These are phyloP conservation scores for Ellobium chinense DNA, from an alignment of 2,888 invertebrate genomes.

Conservation along the genomic window DNA sequence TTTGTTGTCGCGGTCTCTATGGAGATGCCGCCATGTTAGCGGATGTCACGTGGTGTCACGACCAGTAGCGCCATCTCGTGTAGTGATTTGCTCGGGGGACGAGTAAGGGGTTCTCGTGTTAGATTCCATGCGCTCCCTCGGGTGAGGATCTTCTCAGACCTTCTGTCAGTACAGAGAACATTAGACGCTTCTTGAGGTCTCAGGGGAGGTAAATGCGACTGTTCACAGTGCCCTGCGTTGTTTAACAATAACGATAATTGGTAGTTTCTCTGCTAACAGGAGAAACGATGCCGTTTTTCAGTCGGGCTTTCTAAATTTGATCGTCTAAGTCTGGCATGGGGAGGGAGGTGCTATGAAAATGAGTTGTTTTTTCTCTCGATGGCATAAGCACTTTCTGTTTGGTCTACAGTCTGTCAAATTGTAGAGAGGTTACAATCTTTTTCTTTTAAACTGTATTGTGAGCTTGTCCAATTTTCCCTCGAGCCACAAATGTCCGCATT, in stretches of 20 bases:
- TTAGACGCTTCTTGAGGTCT: background rate
- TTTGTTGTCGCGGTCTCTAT: background rate
- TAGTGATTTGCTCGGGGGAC: constrained; percentile 41
- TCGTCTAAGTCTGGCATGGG: too few species aligned
- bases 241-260: background rate
- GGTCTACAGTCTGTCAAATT: too few species aligned
- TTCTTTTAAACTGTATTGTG: too few species aligned
- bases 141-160: background rate
- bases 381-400: too few species aligned
- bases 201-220: background rate
- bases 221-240: background rate
- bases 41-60: constrained; percentile 38
- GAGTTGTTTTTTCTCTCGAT: too few species aligned
- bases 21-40: constrained; percentile 24
- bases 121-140: background rate
- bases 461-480: too few species aligned
- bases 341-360: too few species aligned
- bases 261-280: background rate
- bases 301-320: too few species aligned
- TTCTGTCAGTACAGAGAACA: background rate
- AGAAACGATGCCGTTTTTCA: too few species aligned
- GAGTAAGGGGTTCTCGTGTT: background rate
- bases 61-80: constrained; percentile 40
- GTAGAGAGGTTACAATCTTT: too few species aligned
- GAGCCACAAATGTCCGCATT: too few species aligned